Evolutionary conservation across 2,888 invertebrate species (phyloP), one percentile per base, ranked within the genome.

Genomic region (Cabera pusaria): DNA sequence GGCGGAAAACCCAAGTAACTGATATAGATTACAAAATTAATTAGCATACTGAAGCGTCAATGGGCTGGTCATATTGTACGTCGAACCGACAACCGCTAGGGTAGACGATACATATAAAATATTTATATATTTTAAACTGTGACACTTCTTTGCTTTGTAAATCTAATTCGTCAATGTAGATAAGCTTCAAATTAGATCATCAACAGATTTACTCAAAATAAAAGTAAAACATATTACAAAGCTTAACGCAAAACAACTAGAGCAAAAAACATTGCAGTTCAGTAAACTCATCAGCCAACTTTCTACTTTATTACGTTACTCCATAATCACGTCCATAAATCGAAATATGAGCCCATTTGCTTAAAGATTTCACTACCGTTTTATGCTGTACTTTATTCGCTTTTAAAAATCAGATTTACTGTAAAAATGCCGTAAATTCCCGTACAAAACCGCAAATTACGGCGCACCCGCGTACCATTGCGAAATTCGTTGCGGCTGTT

Each of bases 391-490:
- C 19, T 49, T 46, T 44, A 49, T 44, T 35, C 40, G 39, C 39
- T 31, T 48, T 49, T 39, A 45, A 25, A 45, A 50, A 50, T 38
- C 39, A 53, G 40, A 40, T 38, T 44, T 52, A 49, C 53, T 36
- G 43, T 56, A 55, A 58, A 64, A 61, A 58, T 44, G 48, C 36
- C 40, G 45, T 49, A 55, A 57, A 59, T 61, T 60, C 55, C 56
- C 47, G 59, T 58, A 56, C 55, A 57, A 59, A 59, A 68, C 79
- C 80, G 68, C 83, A 81, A 83, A 81, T 81, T 72, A 75, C 64
- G 64, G 60, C 48, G 39, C 43, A 59, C 75, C 64, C 64, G 60
- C 47, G 39, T 44, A 64, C 75, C 69, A 58, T 72, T 69, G 65
- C 67, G 70, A 75, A 78, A 76, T 77, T 69, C 62, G 67, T 54